Evolutionary conservation across 2,888 invertebrate genomes (phyloP), one percentile per base, ranked within the genome.

Genomic region (Spodoptera littoralis): DNA sequence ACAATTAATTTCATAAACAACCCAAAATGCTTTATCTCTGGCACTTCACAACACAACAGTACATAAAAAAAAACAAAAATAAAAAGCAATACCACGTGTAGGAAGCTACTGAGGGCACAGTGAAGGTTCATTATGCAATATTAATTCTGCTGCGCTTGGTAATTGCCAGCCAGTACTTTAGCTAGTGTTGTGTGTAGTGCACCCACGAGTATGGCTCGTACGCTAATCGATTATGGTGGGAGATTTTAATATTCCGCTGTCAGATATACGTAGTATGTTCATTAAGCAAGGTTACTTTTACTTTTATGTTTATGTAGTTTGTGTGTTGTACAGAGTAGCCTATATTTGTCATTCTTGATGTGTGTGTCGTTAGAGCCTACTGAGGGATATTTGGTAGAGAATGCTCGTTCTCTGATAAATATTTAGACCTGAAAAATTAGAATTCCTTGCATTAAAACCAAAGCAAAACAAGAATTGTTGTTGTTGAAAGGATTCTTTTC

Each of bases 141-240:
- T 75, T 64, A 65, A 71, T 75, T 71, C 71, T 59, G 65, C 48
- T 4, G 45, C 51, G 61, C 43, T 74, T 62, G 76, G 71, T 75
- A 70, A 71, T 53, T 75, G 55, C 48, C 44, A 42, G 42, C 9
- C 36, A 36, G 36, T 27, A 27, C 27, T 27, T 27, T 27, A 27
- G 27, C 27, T 27, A 27, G 27, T 12, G 50, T 36, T 47, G 43
- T 65, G 46, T 57, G 43, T 41, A 43, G 52, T 60, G 46, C 57
- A 55, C 63, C 55, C 71, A 59, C 76, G 53, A 27, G 24, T 18
- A 54, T 41, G 41, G 45, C 56, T 63, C 45, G 44, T 11, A 11
- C 18, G 45, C 46, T 71, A 64, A 65, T 72, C 65, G 76, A 71
- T 65, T 56, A 47, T 59, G 72, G 72, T 64, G 62, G 71, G 76